A percentile compares a stretch with the other conserved stretches of the same genome.
phyloP scores from a whole-genome alignment of 2,888 invertebrate species.

The Papilio gigon region DNA sequence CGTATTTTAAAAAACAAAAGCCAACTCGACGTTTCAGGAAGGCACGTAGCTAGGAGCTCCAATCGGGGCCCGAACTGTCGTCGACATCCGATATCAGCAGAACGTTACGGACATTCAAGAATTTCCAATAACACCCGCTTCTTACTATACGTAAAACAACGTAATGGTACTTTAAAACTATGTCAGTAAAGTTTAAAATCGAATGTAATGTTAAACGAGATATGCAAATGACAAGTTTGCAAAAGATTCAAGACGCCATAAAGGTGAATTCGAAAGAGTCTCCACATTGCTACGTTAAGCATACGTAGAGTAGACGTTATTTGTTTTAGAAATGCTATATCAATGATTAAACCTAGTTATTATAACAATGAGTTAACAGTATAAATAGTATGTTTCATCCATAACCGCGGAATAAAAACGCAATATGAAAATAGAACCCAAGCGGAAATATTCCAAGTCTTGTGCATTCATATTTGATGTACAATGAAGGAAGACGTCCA shows the following conservation, averaged over 20 bases:
- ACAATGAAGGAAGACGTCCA: constrained; percentile 42
- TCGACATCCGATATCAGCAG: constrained; percentile 69
- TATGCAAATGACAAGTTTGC: constrained; percentile 53
- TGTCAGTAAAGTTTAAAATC: constrained; percentile 49
- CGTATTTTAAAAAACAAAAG: constrained; percentile 42
- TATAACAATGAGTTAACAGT: not conserved
- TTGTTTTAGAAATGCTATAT: not conserved
- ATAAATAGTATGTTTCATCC: not conserved
- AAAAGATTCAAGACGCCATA: constrained; percentile 62
- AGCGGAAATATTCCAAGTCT: constrained; percentile 19
- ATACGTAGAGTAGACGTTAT: constrained; percentile 13
- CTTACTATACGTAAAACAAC: constrained; percentile 42
- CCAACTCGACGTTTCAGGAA: constrained; percentile 54
- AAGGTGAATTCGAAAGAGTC: constrained; percentile 77
- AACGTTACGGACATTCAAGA: constrained; percentile 72
- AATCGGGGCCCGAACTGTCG: constrained; percentile 73
- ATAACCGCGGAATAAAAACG: not conserved
- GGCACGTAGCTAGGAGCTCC: constrained; percentile 61
- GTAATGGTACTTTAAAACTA: constrained; percentile 41
- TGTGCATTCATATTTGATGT: constrained; percentile 22
- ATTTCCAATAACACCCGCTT: constrained; percentile 76
- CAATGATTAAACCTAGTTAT: not conserved
- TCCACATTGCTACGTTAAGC: constrained; percentile 61
- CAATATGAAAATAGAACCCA: not conserved
- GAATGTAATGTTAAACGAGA: constrained; percentile 32